phyloP scores from a whole-genome alignment of 2,888 invertebrate genomes.

The Pelosia muscerda region DNA sequence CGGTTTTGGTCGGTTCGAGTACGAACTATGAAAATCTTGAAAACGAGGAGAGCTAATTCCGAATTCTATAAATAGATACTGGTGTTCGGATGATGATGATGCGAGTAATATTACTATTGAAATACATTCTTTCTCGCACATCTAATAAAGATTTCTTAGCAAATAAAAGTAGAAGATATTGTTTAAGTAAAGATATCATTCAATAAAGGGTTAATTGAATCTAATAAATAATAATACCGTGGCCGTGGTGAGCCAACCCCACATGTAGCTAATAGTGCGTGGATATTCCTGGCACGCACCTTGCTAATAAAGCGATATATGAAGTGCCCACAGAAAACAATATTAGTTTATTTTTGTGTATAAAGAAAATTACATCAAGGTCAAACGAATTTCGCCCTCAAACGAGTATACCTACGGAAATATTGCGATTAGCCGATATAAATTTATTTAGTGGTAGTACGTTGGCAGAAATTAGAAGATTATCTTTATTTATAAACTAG shows the following conservation, averaged over 20 bases:
- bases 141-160: neutral
- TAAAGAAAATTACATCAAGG: slow-evolving; percentile 60
- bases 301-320: slow-evolving; percentile 80
- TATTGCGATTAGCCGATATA: neutral
- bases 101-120: no score
- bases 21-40: no score
- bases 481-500: neutral
- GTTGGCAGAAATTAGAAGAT: neutral
- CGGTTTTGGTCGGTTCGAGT: no score
- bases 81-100: no score
- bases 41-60: no score
- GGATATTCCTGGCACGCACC: slow-evolving; percentile 76
- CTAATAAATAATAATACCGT: slow-evolving; percentile 67
- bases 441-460: neutral
- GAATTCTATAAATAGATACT: no score
- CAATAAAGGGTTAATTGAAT: slow-evolving; percentile 71
- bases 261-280: slow-evolving; percentile 51
- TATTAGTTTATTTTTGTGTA: slow-evolving; percentile 59
- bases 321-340: slow-evolving; percentile 69
- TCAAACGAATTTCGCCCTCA: slow-evolving; percentile 26
- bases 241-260: slow-evolving; percentile 51
- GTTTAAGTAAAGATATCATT: slow-evolving; percentile 49
- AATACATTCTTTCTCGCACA: slow-evolving; percentile 6
- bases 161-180: slow-evolving; percentile 26
- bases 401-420: neutral